phyloP scores from a whole-genome alignment of 2,888 invertebrate species.

The Drosophila quinaria region DNA sequence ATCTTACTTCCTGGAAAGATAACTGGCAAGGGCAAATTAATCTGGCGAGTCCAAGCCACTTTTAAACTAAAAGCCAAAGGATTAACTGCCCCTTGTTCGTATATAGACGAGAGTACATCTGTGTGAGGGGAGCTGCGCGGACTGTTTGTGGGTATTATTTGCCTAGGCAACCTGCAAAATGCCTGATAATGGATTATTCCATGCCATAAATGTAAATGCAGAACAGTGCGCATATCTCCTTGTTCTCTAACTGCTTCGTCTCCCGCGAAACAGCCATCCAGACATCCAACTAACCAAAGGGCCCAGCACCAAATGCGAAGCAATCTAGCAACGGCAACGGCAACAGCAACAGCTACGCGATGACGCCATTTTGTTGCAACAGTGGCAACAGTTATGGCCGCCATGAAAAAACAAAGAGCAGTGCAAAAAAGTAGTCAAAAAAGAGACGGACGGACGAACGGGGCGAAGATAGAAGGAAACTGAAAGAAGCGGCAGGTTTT shows the following conservation, averaged over 20 bases:
- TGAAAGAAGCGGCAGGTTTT: conserved; percentile 52
- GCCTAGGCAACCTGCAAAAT: conserved; percentile 80
- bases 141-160: conserved; percentile 63
- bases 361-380: conserved; percentile 76
- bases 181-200: conserved; percentile 80
- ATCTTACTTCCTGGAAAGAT: conserved; percentile 49
- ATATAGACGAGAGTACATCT: conserved; percentile 2
- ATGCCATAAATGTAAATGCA: conserved; percentile 80
- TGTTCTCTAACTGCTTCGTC: conserved; percentile 1
- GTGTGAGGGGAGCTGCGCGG: conserved; percentile 8
- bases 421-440: conserved; percentile 31
- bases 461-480: background rate
- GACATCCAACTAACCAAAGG: conserved; percentile 32
- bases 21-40: conserved; percentile 56
- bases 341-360: conserved; percentile 48
- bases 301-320: conserved; percentile 27
- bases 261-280: conserved; percentile 30
- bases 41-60: conserved; percentile 65
- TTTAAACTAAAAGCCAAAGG: conserved; percentile 69
- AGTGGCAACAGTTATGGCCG: conserved; percentile 67
- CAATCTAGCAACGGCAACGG: conserved; percentile 32
- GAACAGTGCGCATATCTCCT: conserved; percentile 50
- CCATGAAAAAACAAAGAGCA: conserved; percentile 46
- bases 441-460: background rate
- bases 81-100: conserved; percentile 50